phyloP scores from a whole-genome alignment of 37 sponge, comb jelly and placozoan species.

The Spongia lamella region DNA sequence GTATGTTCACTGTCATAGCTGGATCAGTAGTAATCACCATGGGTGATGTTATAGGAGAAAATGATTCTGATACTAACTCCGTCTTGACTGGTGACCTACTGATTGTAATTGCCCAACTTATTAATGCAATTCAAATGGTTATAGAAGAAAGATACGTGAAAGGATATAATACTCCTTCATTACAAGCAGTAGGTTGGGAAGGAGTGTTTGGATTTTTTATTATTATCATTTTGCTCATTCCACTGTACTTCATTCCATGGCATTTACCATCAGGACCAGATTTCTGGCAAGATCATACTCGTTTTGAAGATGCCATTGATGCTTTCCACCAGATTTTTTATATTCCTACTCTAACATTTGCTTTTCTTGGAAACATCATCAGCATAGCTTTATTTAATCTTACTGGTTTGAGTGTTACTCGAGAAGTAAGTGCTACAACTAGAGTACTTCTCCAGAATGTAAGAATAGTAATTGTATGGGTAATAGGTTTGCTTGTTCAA shows the following conservation, averaged over 20 bases:
- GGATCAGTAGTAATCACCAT: slow-evolving; percentile 88
- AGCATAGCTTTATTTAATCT: slow-evolving; percentile 98
- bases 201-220: slow-evolving; percentile 89
- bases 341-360: slow-evolving; percentile 45
- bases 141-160: slow-evolving; percentile 90
- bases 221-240: slow-evolving; percentile 69
- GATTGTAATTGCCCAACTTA: slow-evolving; percentile 88
- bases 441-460: slow-evolving; percentile 91
- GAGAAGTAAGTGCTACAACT: slow-evolving; percentile 87
- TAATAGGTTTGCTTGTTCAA: slow-evolving; percentile 67
- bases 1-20: slow-evolving; percentile 88
- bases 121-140: slow-evolving; percentile 84
- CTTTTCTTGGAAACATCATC: slow-evolving; percentile 74
- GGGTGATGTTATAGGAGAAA: slow-evolving; percentile 58
- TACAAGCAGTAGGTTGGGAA: slow-evolving; percentile 96
- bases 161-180: slow-evolving; percentile 83
- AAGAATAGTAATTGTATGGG: slow-evolving; percentile 93
- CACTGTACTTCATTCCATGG: slow-evolving; percentile 96
- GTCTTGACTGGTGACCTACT: slow-evolving; percentile 87
- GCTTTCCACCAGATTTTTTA: slow-evolving; percentile 70
- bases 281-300: slow-evolving; percentile 68
- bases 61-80: neutral
- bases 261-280: slow-evolving; percentile 63
- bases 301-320: slow-evolving; percentile 92
- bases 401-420: slow-evolving; percentile 90